Conservation (phyloP, 2,888 invertebrate genomes). For the Phyllotreta striolata region DNA sequence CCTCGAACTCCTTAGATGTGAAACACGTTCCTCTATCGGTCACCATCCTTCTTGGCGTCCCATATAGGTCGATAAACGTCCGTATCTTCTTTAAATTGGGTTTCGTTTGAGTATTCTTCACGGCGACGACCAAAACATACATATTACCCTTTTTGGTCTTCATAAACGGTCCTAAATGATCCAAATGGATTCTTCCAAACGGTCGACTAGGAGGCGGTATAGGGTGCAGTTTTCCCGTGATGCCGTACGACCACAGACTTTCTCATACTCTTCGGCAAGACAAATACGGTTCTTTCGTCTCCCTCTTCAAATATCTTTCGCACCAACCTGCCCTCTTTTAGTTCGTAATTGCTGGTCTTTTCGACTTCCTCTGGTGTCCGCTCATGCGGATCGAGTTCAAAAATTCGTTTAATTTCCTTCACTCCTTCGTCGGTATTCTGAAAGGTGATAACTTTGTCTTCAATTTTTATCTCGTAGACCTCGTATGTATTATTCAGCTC, state of each 20-base stretch:
- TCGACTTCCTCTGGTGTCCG: no score
- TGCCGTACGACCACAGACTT: no score
- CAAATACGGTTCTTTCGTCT: no score
- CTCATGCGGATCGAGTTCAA: no score
- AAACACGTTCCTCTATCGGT: background rate
- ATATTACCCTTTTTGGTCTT: background rate
- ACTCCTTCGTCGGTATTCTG: no score
- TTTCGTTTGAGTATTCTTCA: background rate
- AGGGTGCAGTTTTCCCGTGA: background rate
- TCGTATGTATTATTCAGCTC: background rate
- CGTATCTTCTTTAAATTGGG: background rate
- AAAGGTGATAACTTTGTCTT: no score
- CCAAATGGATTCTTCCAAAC: background rate
- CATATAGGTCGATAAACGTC: background rate
- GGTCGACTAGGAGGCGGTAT: background rate
- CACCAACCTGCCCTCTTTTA: no score
- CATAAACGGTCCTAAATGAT: background rate
- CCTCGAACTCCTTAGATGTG: background rate
- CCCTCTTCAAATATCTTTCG: no score
- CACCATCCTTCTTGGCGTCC: background rate
- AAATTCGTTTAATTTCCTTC: no score
- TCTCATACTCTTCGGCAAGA: no score
- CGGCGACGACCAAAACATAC: background rate
- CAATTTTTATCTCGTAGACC: background rate
- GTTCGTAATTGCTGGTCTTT: no score